Evolutionary conservation across 2,888 invertebrate species (phyloP), one percentile per base, ranked within the genome.

Genomic region (Spodoptera exigua): DNA sequence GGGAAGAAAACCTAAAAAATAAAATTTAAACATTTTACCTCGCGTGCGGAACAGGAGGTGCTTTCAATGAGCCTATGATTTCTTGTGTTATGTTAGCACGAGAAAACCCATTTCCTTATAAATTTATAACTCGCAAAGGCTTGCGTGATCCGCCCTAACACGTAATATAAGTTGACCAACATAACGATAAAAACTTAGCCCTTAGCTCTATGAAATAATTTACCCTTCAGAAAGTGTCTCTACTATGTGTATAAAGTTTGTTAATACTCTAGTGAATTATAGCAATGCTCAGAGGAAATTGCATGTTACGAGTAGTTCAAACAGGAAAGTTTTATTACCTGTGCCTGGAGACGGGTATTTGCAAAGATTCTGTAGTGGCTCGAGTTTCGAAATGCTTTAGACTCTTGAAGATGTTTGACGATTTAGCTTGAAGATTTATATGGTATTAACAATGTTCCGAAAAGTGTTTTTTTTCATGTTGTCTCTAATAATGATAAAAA

Each of bases 91-190:
- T 56, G 49, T 36, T 43, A 45, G 43, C 56, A 70, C 55, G 59
- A 74, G 61, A 67, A 76, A n/a, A 75, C 76, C 69, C 48, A 75
- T 79, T 79, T 68, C 59, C 70, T 78, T 80, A 74, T 81, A 81
- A 85, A 83, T 84, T 84, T 81, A 83, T 83, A 83, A 82, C 75
- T 79, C 74, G 68, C 67, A 64, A 74, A 80, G 55, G 69, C 61
- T 88, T 55, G 88, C 87, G 87, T 88, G 87, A 74, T 78, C 41
- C 47, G 27, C 53, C 62, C 37, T 62, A 61, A 76, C 84, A 85
- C 83, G 83, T 88, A 82, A 89, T 84, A 82, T 84, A 80, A 80
- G 73, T 81, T 85, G 77, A 79, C 70, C 80, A 79, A 76, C 78
- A 79, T 75, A 77, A 69, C 82, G 66, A 83, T 81, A 82, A 84